Percentiles rank a stretch among this genome's conserved stretches.
phyloP scores from a whole-genome alignment of 1,140 invertebrate genomes.

The Zophobas atratus region DNA sequence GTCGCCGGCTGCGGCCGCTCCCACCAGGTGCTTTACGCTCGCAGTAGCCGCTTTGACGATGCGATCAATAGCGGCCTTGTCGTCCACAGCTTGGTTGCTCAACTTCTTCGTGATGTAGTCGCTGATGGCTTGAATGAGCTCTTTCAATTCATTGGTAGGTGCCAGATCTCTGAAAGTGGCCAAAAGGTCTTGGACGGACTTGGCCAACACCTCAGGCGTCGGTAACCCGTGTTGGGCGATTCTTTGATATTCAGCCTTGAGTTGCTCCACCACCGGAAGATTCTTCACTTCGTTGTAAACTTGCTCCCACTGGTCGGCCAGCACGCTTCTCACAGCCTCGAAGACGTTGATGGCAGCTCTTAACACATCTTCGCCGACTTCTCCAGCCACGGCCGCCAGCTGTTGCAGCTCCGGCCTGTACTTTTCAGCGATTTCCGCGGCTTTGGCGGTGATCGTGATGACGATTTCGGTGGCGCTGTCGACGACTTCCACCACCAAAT shows the following conservation, averaged over 20 bases:
- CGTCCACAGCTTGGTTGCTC: constrained; percentile 70
- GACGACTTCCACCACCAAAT: constrained; percentile 67
- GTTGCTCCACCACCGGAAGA: constrained; percentile 71
- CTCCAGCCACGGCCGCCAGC: constrained; percentile 69
- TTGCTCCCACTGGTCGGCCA: constrained; percentile 68
- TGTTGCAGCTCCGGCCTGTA: constrained; percentile 79
- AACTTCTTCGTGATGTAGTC: constrained; percentile 75
- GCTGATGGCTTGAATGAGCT: constrained; percentile 71
- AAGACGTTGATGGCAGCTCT: constrained; percentile 70
- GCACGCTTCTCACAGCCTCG: constrained; percentile 68
- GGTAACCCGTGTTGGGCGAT: constrained; percentile 66
- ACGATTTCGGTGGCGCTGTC: constrained; percentile 70
- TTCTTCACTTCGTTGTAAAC: constrained; percentile 71
- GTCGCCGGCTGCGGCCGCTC: constrained; percentile 39
- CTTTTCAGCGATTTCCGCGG: constrained; percentile 72
- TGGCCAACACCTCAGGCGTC: constrained; percentile 70
- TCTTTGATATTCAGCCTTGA: constrained; percentile 66
- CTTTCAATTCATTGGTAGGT: constrained; percentile 70
- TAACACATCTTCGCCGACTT: constrained; percentile 68
- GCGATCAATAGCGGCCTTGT: constrained; percentile 71
- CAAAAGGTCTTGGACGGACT: constrained; percentile 69
- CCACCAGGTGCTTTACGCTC: constrained; percentile 62
- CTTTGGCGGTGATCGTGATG: constrained; percentile 70
- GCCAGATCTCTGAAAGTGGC: constrained; percentile 69
- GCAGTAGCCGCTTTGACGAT: constrained; percentile 70